Percentiles rank a stretch among this genome's conserved stretches.
Evolutionary conservation across 1,140 invertebrate genomes (phyloP).

Genomic region (Drosophila nannoptera): DNA sequence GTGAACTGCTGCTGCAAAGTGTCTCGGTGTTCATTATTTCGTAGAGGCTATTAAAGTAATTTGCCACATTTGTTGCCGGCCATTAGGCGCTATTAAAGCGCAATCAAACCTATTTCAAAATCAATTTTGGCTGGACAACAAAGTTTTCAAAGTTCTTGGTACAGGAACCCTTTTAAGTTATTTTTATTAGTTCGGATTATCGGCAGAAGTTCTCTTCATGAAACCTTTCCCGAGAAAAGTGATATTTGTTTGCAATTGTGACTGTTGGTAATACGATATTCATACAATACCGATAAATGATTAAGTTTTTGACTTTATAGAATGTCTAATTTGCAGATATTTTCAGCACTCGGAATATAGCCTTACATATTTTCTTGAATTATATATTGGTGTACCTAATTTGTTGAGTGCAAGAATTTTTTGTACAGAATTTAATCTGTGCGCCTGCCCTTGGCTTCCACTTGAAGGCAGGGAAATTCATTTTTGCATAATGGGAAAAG

Average conservation of each 20-base stretch:
- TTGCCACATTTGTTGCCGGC: constrained; percentile 74
- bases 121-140: constrained; percentile 59
- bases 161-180: constrained; percentile 50
- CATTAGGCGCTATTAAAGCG: constrained; percentile 73
- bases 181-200: constrained; percentile 68
- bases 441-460: constrained; percentile 24
- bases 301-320: no score
- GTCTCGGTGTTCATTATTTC: constrained; percentile 67
- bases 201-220: constrained; percentile 9
- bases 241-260: background rate
- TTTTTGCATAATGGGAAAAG: constrained; percentile 77
- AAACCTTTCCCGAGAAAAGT: constrained; percentile 18
- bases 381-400: background rate
- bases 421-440: constrained; percentile 29
- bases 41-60: constrained; percentile 70
- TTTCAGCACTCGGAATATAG: no score
- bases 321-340: no score
- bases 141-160: constrained; percentile 52
- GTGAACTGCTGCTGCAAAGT: constrained; percentile 35
- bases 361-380: constrained; percentile 2
- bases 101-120: constrained; percentile 64
- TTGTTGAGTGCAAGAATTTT: constrained; percentile 2
- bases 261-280: background rate
- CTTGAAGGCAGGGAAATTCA: constrained; percentile 72
- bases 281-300: no score